phyloP scores from a whole-genome alignment of 2,113 vertebrate genomes.

The Anser brachyrhynchus region DNA sequence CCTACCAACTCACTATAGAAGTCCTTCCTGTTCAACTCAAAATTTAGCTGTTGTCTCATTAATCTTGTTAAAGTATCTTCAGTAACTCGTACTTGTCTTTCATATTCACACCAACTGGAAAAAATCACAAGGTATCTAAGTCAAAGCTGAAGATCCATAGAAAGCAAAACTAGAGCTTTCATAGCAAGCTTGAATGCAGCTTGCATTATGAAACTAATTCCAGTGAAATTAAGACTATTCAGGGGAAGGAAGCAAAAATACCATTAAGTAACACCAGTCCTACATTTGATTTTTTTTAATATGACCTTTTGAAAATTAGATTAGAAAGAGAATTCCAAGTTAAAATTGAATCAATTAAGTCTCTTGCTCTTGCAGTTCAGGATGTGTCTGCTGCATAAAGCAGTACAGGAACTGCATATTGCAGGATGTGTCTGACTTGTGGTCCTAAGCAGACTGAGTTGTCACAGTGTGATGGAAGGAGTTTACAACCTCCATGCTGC shows the following conservation, averaged over 20 bases:
- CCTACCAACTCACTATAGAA: not conserved
- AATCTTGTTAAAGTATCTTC: not conserved
- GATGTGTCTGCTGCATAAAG: not conserved
- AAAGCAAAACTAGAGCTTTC: not conserved
- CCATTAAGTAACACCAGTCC: not conserved
- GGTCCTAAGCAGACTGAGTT: not conserved
- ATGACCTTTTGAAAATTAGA: not conserved
- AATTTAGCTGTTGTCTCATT: not conserved
- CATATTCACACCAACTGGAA: not conserved
- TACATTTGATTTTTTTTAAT: not conserved
- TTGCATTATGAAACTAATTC: not conserved
- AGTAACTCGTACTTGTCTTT: not conserved
- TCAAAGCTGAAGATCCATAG: not conserved
- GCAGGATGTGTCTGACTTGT: not conserved
- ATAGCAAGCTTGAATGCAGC: not conserved
- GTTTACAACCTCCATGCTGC: not conserved
- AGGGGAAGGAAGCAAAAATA: not conserved
- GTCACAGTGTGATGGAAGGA: not conserved
- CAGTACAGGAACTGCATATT: not conserved
- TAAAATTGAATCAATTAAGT: not conserved
- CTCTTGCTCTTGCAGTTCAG: not conserved
- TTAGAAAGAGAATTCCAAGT: not conserved
- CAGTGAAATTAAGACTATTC: not conserved
- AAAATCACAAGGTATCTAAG: not conserved
- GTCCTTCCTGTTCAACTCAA: not conserved